Base-by-base conservation (phyloP, 1,140 invertebrate species). In the Conus ventricosus region DNA sequence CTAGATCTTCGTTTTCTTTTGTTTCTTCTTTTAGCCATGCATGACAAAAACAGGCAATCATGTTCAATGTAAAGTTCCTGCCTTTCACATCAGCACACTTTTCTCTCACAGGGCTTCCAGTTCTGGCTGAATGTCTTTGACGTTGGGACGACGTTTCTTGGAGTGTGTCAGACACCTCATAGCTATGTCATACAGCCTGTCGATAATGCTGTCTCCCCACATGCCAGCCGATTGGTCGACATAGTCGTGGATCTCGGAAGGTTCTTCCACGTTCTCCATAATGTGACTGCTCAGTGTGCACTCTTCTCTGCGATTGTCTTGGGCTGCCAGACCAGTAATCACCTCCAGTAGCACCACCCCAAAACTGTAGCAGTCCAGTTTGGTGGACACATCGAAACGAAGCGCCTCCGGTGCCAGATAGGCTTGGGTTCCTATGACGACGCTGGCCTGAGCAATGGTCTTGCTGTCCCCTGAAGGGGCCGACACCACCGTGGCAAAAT, bases 361-460 rank as follows among this genome's bases (percentile, higher is more conserved):
- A 96, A 96, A 97, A 93, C 97, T 97, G 93, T 96, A 98, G 20
- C 97, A 96, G 93, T 97, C 97, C 90, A 97, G 96, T 95, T 97
- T 97, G 25, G 96, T 96, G 53, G 97, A 97, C 78, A 97, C 95
- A 81, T 97, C 97, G 91, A 96, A 96, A 20, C 88, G 54, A 4
- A 89, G 84, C 11, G 97, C 97, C 95, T 98, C 97, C 1, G 96
- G 97, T 55, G 97, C 96, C 97, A 97, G 97, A 94, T 98, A 97
- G 0, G 97, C 96, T 7, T 96, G 96, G 13, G 97, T 97, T 23
- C 97, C 97, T 91, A 96, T 96, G 27, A 96, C 96, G 51, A 95
- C 96, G 76, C 95, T 96, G 3, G 96, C 96, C 51, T 93, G 87
- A 11, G 94, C 91, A 11, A 93, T 90, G 0, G 93, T 94, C 55